phyloP scores from a whole-genome alignment of 1,140 invertebrate genomes.

The Drosophila persimilis region DNA sequence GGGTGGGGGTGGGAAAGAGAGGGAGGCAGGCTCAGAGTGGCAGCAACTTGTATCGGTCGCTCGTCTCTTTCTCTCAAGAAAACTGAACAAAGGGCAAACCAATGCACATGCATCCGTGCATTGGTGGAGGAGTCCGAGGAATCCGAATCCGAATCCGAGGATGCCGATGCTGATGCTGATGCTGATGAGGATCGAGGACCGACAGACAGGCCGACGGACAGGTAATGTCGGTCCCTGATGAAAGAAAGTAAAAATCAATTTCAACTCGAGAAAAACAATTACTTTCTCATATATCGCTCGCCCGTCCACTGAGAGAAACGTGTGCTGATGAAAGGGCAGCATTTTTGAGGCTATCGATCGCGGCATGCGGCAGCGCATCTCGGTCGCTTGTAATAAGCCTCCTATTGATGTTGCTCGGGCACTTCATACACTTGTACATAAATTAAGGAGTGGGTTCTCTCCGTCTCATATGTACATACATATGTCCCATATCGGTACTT shows the following conservation, averaged over 20 bases:
- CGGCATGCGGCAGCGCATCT: neutral
- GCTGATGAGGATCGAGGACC: conserved; percentile 15
- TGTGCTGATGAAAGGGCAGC: no score
- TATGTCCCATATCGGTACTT: no score
- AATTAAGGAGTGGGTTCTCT: no score
- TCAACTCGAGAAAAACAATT: conserved; percentile 76
- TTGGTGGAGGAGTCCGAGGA: no score
- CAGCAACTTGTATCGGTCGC: conserved; percentile 42
- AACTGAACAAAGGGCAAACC: conserved; percentile 58
- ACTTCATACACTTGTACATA: no score
- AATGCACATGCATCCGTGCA: conserved; percentile 13
- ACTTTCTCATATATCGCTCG: conserved; percentile 60
- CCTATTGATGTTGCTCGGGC: no score
- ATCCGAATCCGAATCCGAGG: neutral
- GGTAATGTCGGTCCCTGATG: conserved; percentile 49
- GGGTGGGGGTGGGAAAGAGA: no score
- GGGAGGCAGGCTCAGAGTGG: conserved; percentile 19
- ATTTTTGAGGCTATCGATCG: no score
- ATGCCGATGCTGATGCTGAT: neutral
- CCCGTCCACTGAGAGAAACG: conserved; percentile 28
- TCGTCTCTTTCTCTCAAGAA: conserved; percentile 25
- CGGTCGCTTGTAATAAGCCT: no score
- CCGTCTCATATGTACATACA: no score
- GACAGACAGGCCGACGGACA: conserved; percentile 12
- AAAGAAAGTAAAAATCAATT: conserved; percentile 80